phyloP scores from a whole-genome alignment of 1,140 invertebrate genomes.

The Protaetia brevitarsis region DNA sequence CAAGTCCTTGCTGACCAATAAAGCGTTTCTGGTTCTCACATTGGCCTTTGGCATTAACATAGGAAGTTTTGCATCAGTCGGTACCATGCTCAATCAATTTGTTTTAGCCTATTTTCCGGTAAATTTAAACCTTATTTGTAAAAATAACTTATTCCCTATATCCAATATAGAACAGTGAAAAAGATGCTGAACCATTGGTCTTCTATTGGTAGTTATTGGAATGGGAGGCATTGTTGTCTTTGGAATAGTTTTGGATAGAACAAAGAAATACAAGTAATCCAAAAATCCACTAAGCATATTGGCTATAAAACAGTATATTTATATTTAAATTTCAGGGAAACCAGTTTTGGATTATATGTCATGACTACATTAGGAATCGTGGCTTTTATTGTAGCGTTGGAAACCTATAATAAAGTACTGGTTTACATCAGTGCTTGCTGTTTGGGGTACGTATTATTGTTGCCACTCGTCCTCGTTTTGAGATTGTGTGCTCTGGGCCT shows the following conservation, averaged over 20 bases:
- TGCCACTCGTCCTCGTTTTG: conserved; percentile 13
- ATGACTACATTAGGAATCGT: conserved; percentile 30
- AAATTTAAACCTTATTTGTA: neutral
- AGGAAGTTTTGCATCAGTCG: conserved; percentile 33
- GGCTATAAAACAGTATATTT: neutral
- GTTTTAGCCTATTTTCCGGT: conserved; percentile 37
- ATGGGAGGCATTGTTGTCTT: conserved; percentile 66
- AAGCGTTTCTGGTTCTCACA: conserved; percentile 30
- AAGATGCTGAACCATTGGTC: conserved; percentile 48
- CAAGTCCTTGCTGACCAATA: conserved; percentile 27
- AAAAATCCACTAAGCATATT: neutral
- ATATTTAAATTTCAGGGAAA: conserved; percentile 44
- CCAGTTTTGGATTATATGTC: conserved; percentile 29
- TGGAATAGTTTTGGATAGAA: conserved; percentile 68
- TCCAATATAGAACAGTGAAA: conserved; percentile 42
- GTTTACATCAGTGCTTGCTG: conserved; percentile 31
- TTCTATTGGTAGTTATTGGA: conserved; percentile 65
- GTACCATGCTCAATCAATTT: conserved; percentile 36
- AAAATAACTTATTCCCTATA: neutral
- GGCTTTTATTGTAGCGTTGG: conserved; percentile 31
- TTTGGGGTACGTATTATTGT: conserved; percentile 32
- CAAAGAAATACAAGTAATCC: conserved; percentile 69
- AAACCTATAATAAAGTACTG: conserved; percentile 30
- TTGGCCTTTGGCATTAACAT: conserved; percentile 37
- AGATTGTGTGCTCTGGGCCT: neutral